Conservation (phyloP, 1,140 invertebrate species). For the Cataglyphis hispanica region DNA sequence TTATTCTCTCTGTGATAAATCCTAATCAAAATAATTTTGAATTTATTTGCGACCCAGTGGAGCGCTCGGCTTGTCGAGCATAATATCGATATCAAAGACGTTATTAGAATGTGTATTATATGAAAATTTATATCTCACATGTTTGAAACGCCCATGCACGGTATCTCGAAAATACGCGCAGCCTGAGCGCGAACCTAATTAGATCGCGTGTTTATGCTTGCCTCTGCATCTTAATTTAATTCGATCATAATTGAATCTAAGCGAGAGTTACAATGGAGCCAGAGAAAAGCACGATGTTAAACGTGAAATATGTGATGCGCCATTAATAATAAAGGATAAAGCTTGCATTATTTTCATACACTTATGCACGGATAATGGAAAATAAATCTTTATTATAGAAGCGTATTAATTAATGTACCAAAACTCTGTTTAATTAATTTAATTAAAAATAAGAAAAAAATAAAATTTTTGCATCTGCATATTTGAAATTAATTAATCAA, state of each 20-base stretch:
- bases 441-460: neutral
- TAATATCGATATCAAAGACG: constrained; percentile 21
- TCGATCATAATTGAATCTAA: constrained; percentile 16
- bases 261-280: neutral
- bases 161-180: constrained; percentile 38
- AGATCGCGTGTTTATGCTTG: constrained; percentile 11
- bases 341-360: neutral
- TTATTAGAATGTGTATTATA: constrained; percentile 47
- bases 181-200: constrained; percentile 26
- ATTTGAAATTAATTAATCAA: constrained; percentile 9
- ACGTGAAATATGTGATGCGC: neutral
- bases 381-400: neutral
- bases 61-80: neutral
- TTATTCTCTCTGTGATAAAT: too few relatives aligned
- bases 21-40: too few relatives aligned
- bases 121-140: constrained; percentile 37
- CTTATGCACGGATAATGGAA: neutral
- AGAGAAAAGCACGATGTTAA: neutral
- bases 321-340: constrained; percentile 6
- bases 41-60: constrained; percentile 13
- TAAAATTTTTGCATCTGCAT: neutral
- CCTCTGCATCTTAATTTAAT: constrained; percentile 53
- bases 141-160: neutral
- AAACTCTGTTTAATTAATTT: neutral
- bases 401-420: neutral